These are phyloP conservation scores for Anthonomus grandis DNA, from an alignment of 1,140 invertebrate species.

Conservation along the genomic window DNA sequence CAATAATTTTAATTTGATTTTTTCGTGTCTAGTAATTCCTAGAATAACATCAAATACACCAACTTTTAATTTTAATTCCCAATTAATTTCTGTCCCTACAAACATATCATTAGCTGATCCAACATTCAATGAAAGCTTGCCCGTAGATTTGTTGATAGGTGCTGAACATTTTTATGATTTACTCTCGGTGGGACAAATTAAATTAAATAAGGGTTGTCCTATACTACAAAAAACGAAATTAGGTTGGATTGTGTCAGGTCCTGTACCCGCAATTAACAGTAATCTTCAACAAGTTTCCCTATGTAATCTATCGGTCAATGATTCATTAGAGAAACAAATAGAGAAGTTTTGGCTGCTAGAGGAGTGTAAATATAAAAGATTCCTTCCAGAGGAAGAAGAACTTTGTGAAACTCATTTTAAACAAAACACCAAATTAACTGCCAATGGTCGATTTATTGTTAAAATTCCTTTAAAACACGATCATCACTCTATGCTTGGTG, in stretches of 20 bases:
- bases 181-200: slow-evolving; percentile 33
- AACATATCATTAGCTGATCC: slow-evolving; percentile 41
- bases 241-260: slow-evolving; percentile 40
- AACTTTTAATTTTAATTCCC: slow-evolving; percentile 6
- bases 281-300: not conserved
- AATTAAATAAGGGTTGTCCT: slow-evolving; percentile 30
- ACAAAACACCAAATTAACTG: slow-evolving; percentile 25
- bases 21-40: slow-evolving; percentile 21
- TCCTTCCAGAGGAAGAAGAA: slow-evolving; percentile 31
- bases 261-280: slow-evolving; percentile 3
- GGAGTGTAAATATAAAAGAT: slow-evolving; percentile 11
- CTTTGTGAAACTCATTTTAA: slow-evolving; percentile 37
- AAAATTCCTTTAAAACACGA: slow-evolving; percentile 39
- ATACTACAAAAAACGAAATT: slow-evolving; percentile 41
- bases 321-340: slow-evolving; percentile 17
- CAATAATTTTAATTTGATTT: slow-evolving; percentile 11
- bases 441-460: slow-evolving; percentile 41
- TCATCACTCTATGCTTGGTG: slow-evolving; percentile 31
- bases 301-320: not conserved
- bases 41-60: slow-evolving; percentile 26
- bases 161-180: slow-evolving; percentile 32
- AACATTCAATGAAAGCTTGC: slow-evolving; percentile 29
- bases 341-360: slow-evolving; percentile 39
- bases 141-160: slow-evolving; percentile 37
- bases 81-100: slow-evolving; percentile 26